phyloP scores from a whole-genome alignment of 2,797 vertebrate species.

The Malurus splendens region DNA sequence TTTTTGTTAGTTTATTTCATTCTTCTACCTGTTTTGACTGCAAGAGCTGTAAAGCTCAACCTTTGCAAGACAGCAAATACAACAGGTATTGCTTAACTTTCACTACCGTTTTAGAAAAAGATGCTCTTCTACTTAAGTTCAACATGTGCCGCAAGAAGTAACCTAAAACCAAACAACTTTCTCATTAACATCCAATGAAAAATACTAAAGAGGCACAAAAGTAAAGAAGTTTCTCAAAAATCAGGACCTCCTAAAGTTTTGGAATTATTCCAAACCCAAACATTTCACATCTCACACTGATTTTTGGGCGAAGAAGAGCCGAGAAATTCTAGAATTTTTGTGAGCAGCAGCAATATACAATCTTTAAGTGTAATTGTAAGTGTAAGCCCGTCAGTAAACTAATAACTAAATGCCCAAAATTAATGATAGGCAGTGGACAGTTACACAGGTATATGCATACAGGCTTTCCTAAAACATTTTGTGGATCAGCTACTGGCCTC shows the following conservation, averaged over 20 bases:
- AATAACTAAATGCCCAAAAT: background rate
- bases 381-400: background rate
- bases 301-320: background rate
- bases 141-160: background rate
- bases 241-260: background rate
- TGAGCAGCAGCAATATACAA: background rate
- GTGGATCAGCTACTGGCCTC: background rate
- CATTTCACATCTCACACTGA: background rate
- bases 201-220: background rate
- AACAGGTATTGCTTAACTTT: background rate
- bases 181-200: background rate
- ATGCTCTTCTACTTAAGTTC: background rate
- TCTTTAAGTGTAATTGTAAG: background rate
- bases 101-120: background rate
- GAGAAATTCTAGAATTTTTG: background rate
- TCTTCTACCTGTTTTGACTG: background rate
- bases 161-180: background rate
- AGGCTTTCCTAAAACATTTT: background rate
- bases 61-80: background rate
- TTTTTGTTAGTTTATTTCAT: background rate
- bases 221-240: background rate
- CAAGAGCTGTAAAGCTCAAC: background rate
- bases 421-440: background rate
- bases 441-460: accelerated
- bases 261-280: background rate